Conservation (phyloP, 2,797 vertebrate genomes). For the Silurus aristotelis region DNA sequence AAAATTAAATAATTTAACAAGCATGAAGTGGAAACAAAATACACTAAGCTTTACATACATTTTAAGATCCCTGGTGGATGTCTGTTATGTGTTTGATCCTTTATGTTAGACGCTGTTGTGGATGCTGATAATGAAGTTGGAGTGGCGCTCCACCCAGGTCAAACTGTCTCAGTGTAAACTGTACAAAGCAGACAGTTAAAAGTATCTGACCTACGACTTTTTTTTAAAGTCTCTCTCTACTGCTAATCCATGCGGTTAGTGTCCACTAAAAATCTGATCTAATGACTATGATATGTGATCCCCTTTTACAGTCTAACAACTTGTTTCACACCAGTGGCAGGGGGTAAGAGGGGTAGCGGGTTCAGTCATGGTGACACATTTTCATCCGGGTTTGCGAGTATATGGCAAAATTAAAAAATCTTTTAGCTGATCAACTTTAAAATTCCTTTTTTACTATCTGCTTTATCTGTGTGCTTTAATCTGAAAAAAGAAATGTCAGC, state of each 20-base stretch:
- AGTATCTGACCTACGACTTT: slow-evolving; percentile 52
- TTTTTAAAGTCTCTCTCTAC: slow-evolving; percentile 49
- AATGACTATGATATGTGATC: slow-evolving; percentile 65
- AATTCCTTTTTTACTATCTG: background rate
- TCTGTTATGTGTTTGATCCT: background rate
- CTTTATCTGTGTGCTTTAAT: background rate
- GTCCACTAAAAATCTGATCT: slow-evolving; percentile 56
- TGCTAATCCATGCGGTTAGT: slow-evolving; percentile 67
- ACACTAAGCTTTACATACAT: background rate
- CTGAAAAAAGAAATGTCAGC: background rate
- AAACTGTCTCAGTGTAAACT: slow-evolving; percentile 55
- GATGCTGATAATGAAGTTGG: slow-evolving; percentile 66
- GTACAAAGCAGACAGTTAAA: slow-evolving; percentile 58
- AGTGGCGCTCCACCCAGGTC: slow-evolving; percentile 51
- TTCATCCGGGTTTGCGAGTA: slow-evolving; percentile 8
- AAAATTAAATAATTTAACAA: background rate
- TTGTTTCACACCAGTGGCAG: slow-evolving; percentile 56
- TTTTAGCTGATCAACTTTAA: background rate
- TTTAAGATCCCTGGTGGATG: too few relatives aligned
- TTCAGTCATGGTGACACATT: slow-evolving; percentile 32
- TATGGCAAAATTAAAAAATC: background rate
- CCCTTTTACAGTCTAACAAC: slow-evolving; percentile 64
- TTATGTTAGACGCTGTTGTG: slow-evolving; percentile 15
- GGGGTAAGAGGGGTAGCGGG: slow-evolving; percentile 46
- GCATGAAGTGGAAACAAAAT: background rate